Evolutionary conservation across 2,113 vertebrate species (phyloP).

Genomic region (Sphyrna mokarran): DNA sequence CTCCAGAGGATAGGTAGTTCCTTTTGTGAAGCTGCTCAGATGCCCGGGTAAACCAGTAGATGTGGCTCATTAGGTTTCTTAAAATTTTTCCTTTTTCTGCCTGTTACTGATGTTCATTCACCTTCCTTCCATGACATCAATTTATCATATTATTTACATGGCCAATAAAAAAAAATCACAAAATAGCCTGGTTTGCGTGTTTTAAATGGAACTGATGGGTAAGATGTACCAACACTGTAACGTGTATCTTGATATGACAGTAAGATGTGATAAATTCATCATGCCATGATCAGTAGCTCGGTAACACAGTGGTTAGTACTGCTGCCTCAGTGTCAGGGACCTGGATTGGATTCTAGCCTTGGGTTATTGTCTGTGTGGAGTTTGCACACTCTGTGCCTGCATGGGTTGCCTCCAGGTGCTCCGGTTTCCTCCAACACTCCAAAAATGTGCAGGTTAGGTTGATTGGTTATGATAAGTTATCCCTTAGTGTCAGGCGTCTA

Average conservation of each 20-base stretch:
- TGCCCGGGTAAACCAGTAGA: background rate
- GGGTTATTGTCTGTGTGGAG: too few relatives aligned
- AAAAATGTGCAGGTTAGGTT: too few relatives aligned
- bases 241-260: background rate
- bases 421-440: too few relatives aligned
- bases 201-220: background rate
- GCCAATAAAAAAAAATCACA: slow-evolving; percentile 20
- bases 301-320: too few relatives aligned
- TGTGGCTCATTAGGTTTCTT: background rate
- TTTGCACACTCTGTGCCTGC: too few relatives aligned
- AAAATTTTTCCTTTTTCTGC: slow-evolving; percentile 5
- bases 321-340: too few relatives aligned
- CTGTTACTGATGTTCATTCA: slow-evolving; percentile 23
- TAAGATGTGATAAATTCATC: too few relatives aligned
- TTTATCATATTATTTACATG: slow-evolving; percentile 28
- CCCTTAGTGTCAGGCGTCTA: too few relatives aligned
- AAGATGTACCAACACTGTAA: background rate
- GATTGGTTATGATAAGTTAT: too few relatives aligned
- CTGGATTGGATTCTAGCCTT: too few relatives aligned
- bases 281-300: too few relatives aligned
- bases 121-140: slow-evolving; percentile 18
- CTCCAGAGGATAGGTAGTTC: background rate
- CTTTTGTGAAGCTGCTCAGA: background rate
- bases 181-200: background rate
- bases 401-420: too few relatives aligned